A percentile compares a stretch with the other conserved stretches of the same genome.
These are phyloP conservation scores for Drosophila affinis DNA, from an alignment of 2,888 invertebrate genomes.

Conservation along the genomic window DNA sequence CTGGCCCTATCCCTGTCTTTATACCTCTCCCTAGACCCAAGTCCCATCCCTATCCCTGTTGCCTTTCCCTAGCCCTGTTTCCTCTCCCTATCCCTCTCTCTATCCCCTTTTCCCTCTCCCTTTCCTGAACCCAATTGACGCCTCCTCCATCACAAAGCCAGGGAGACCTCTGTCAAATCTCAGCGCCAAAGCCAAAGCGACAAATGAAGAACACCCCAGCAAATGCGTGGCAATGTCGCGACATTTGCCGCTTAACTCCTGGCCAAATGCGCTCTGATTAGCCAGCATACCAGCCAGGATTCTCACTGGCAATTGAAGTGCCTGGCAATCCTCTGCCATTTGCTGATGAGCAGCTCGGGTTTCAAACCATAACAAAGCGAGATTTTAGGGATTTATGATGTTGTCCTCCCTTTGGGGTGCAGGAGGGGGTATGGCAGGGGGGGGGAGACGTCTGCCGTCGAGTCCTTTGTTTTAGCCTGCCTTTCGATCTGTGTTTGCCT, in stretches of 20 bases:
- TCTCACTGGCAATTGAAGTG: constrained; percentile 50
- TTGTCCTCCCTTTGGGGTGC: constrained; percentile 1
- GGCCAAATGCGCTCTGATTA: constrained; percentile 68
- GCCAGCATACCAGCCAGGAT: constrained; percentile 39
- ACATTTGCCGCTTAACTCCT: constrained; percentile 64
- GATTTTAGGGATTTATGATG: constrained; percentile 79
- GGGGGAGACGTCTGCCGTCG: constrained; percentile 17
- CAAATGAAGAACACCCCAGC: constrained; percentile 37
- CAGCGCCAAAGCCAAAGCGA: constrained; percentile 37
- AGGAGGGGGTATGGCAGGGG: not conserved
- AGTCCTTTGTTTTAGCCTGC: constrained; percentile 58
- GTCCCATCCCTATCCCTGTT: no score
- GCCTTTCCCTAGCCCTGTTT: no score
- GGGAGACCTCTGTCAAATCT: constrained; percentile 32
- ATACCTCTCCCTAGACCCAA: no score
- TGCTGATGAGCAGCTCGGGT: constrained; percentile 65
- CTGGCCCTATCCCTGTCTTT: no score
- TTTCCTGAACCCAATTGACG: not conserved
- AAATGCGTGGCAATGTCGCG: constrained; percentile 46
- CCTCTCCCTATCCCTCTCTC: no score
- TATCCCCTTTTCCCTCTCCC: no score
- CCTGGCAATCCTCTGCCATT: constrained; percentile 17
- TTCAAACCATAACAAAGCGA: constrained; percentile 77
- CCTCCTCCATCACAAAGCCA: not conserved
- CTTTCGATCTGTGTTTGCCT: constrained; percentile 75